Conservation (phyloP, 2,888 invertebrate genomes). For the Melangyna quadrimaculata region DNA sequence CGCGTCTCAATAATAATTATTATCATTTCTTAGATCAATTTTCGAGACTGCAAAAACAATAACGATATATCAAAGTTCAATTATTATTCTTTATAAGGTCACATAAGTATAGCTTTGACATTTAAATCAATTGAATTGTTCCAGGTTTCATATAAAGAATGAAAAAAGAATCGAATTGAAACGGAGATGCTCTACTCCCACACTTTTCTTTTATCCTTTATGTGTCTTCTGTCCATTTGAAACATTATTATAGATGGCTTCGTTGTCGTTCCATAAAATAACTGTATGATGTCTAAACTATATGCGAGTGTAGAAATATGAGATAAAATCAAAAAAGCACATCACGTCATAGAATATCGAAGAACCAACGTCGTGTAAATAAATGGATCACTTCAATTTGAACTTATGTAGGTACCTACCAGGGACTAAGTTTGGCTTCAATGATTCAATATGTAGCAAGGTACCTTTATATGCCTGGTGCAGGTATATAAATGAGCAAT, state of each 20-base stretch:
- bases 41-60: background rate
- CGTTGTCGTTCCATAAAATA: background rate
- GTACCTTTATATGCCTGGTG: background rate
- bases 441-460: constrained; percentile 12
- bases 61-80: background rate
- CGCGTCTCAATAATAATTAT: background rate
- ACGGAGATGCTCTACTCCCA: background rate
- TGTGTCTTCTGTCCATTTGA: constrained; percentile 3
- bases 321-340: constrained; percentile 28
- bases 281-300: background rate
- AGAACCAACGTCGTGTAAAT: constrained; percentile 5
- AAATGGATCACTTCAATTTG: constrained; percentile 32
- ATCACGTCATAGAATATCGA: constrained; percentile 24
- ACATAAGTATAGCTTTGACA: background rate
- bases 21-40: background rate
- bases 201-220: background rate
- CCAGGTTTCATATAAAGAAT: background rate
- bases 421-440: background rate
- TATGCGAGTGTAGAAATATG: background rate
- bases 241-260: constrained; percentile 11
- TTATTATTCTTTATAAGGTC: background rate
- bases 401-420: background rate
- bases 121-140: background rate
- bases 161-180: background rate
- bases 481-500: constrained; percentile 33